Evolutionary conservation across 2,888 invertebrate genomes (phyloP), one percentile per base, ranked within the genome.

Genomic region (Margaritifera margaritifera): DNA sequence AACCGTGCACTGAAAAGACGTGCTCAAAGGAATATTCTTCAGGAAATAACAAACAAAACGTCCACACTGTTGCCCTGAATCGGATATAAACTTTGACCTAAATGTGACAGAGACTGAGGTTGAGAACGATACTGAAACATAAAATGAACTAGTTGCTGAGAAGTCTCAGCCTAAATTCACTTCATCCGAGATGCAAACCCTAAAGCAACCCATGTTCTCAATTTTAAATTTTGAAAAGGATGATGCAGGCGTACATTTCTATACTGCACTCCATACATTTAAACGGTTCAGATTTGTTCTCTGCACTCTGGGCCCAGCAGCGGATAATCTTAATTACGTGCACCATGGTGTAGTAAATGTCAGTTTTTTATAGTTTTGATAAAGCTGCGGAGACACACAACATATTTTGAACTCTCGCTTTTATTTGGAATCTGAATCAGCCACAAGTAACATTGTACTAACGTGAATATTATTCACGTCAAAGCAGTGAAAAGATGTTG

Each of bases 281-380:
- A 20, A 20, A 5, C 68, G 66, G 22, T 68, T 72, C 62, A 19
- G 62, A 19, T 69, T 77, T 72, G 77, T 70, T 20, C 62, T 75
- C 61, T n/a, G 61, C 22, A 70, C 74, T 31, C 60, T 76, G 20
- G 76, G 74, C 25, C 75, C 75, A 31, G 71, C 68, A 25, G 75
- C 74, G 27, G 68, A 70, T 65, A 62, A 62, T 27, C 60, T 72
- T 20, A 57, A 56, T 11, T 69, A 66, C 31, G 52, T 68, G 18
- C 55, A 63, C 51, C 42, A 51, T 57, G n/a, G 58, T 25, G 62
- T 62, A 27, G 59, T 57, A 24, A 31, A 59, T 25, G 6, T 25
- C 68, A 68, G 42, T 63, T 72, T 31, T 72, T 72, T 50, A n/a
- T 76, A 6, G 66, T 64, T 27, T 27, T 76, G 27, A 65, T 76